phyloP scores from a whole-genome alignment of 2,888 invertebrate genomes.

The Bruchidius siliquastri region DNA sequence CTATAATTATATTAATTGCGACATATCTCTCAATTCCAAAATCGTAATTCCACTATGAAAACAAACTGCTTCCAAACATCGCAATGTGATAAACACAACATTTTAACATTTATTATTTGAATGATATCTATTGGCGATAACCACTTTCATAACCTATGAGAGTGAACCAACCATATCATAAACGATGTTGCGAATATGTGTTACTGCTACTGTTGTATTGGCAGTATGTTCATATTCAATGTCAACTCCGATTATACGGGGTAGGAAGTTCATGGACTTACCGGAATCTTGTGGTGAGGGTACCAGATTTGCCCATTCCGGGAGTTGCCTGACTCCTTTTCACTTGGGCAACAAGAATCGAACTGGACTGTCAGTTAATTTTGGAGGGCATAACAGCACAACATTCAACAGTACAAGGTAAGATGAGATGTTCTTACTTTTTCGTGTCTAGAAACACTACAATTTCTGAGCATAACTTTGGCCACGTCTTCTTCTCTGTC shows the following conservation, averaged over 20 bases:
- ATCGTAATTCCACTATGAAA: too few relatives aligned
- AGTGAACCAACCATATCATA: background rate
- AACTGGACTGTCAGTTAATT: background rate
- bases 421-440: too few relatives aligned
- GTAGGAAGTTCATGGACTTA: background rate
- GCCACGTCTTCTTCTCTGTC: too few relatives aligned
- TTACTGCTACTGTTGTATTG: background rate
- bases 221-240: background rate
- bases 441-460: too few relatives aligned
- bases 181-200: background rate
- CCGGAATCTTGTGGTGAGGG: background rate
- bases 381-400: background rate
- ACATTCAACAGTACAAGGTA: background rate
- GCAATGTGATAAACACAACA: background rate
- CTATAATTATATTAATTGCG: too few relatives aligned
- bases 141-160: background rate
- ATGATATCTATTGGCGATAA: background rate
- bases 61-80: background rate
- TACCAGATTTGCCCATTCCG: background rate
- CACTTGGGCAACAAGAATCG: background rate
- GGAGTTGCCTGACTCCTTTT: background rate
- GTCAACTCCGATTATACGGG: background rate
- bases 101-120: background rate
- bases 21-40: too few relatives aligned
- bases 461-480: too few relatives aligned